These are phyloP conservation scores for Heteropelma amictum DNA, from an alignment of 2,888 invertebrate species.

Conservation along the genomic window DNA sequence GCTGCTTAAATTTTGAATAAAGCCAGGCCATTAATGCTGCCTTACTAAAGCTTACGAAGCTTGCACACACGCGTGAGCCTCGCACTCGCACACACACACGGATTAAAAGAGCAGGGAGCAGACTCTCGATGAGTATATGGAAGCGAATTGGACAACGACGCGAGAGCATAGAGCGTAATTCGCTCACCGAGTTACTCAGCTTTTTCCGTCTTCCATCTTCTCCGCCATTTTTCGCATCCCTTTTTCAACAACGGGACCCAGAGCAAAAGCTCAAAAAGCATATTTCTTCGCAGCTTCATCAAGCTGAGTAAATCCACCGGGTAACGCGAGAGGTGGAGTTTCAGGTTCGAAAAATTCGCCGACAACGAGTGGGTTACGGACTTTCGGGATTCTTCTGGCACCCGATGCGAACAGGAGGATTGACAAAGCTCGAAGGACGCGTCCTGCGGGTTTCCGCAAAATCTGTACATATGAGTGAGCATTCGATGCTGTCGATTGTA, in stretches of 20 bases:
- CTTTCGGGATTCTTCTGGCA: neutral
- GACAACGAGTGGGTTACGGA: neutral
- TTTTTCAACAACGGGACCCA: no score
- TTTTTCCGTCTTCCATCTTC: slow-evolving; percentile 7
- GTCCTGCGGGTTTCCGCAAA: slow-evolving; percentile 15
- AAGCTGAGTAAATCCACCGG: neutral
- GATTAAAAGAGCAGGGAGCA: slow-evolving; percentile 54
- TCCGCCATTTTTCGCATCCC: neutral
- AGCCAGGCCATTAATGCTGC: slow-evolving; percentile 63
- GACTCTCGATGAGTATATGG: slow-evolving; percentile 16
- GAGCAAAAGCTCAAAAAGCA: slow-evolving; percentile 3
- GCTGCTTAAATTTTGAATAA: slow-evolving; percentile 67
- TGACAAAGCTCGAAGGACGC: neutral
- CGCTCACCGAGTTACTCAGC: slow-evolving; percentile 19
- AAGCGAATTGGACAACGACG: slow-evolving; percentile 2
- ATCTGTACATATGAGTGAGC: neutral
- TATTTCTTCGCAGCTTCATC: slow-evolving; percentile 6
- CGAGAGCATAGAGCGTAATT: slow-evolving; percentile 2
- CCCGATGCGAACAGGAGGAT: neutral
- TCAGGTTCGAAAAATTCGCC: no score
- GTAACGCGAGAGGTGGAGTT: no score
- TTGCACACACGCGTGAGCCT: slow-evolving; percentile 49
- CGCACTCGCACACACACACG: slow-evolving; percentile 39
- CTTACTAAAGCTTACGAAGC: slow-evolving; percentile 61
- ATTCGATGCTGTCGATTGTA: slow-evolving; percentile 39